Percentiles rank a stretch among this genome's conserved stretches.
Evolutionary conservation across 2,113 vertebrate species (phyloP).

Genomic region (Tautogolabrus adspersus): DNA sequence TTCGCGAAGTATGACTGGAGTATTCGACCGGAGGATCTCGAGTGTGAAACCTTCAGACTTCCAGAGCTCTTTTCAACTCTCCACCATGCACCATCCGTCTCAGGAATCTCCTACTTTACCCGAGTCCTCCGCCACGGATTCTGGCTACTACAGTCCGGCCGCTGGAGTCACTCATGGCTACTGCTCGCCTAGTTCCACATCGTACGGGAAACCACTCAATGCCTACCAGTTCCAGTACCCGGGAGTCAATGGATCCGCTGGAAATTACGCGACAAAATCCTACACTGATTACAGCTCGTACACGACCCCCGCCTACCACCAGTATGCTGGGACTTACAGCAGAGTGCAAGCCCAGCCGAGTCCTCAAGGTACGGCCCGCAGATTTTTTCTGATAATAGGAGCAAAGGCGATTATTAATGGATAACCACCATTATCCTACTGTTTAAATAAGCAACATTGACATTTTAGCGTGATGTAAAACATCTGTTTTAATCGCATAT

Average conservation of each 20-base stretch:
- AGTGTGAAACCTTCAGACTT: constrained; percentile 93
- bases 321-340: constrained; percentile 95
- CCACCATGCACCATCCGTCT: constrained; percentile 90
- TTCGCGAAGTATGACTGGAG: constrained; percentile 92
- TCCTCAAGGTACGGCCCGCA: constrained; percentile 89
- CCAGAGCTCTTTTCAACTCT: constrained; percentile 93
- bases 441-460: neutral
- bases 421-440: neutral
- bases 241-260: constrained; percentile 90
- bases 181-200: constrained; percentile 94
- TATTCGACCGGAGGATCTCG: constrained; percentile 97
- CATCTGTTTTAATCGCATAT: too few species aligned
- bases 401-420: neutral
- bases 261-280: constrained; percentile 93
- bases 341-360: constrained; percentile 90
- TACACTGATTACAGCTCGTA: constrained; percentile 93
- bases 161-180: constrained; percentile 93
- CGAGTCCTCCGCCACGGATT: constrained; percentile 97
- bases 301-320: constrained; percentile 91
- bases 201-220: constrained; percentile 95
- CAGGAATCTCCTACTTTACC: constrained; percentile 99
- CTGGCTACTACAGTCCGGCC: constrained; percentile 97
- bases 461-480: too few species aligned
- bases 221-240: constrained; percentile 98
- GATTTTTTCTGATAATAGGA: neutral